Base-by-base conservation (phyloP, 2,888 invertebrate genomes). In the Gymnosoma rotundatum region DNA sequence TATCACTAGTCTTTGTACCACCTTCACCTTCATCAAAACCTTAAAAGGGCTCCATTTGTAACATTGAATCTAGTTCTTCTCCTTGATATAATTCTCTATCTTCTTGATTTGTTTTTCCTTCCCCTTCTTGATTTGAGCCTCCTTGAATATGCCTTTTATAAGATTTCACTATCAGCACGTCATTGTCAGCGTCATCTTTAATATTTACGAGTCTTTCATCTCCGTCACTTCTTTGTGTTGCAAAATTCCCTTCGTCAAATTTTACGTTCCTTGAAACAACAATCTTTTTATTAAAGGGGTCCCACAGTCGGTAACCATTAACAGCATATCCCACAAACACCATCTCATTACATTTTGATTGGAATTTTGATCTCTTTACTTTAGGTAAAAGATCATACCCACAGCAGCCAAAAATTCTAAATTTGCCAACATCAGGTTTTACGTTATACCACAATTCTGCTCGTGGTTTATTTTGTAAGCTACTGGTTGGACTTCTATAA, bases 341-440 rank as follows among this genome's bases (percentile, higher is more conserved):
- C 50, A 64, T 50, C 18, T 48, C 32, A 3, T 10, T 64, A 45
- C 50, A 50, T 48, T 64, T 64, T n/a, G 64, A n/a, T n/a, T 64
- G n/a, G 9, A 64, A 48, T 32, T 66, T 66, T 10, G 52, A 36
- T 18, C 66, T n/a, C 36, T 66, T 66, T 36, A 36, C 66, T 36
- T 52, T 36, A 10, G 85, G 25, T 4, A 86, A n/a, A 10, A 86
- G 82, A 2, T 74, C 78, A 70, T 83, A 87, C 7, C 86, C 87
- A 12, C 69, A 72, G 42, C 87, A 78, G 0, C 87, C 87, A 75
- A 87, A 88, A 18, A 86, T 79, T 72, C 86, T 42, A 10, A 87
- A 52, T 63, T 86, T 87, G 9, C 61, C 48, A 18, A 76, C 42
- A 38, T 85, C 58, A 18, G 86, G 76, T 32, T 80, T 74, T 10